Evolutionary conservation across 2,888 invertebrate species (phyloP), one percentile per base, ranked within the genome.

Genomic region (Ellobium chinense): DNA sequence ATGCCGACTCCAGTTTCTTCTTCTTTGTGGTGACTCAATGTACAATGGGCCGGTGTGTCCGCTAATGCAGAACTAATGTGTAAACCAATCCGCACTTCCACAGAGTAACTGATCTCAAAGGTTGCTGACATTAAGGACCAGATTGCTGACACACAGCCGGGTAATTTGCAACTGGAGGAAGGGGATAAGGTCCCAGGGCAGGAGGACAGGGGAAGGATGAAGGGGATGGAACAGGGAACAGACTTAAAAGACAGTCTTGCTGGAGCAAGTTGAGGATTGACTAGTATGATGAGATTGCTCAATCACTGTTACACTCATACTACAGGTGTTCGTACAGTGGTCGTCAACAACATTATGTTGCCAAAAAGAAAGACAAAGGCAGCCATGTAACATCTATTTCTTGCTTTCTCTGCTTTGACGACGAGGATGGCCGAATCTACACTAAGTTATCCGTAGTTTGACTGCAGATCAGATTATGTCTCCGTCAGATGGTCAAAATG

Each of bases 21-120:
- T 27, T 46, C 69, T 24, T n/a, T 12, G 31, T 31, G 36, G 72
- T 58, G 72, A 72, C 58, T 58, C 58, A 34, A 72, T 34, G 24
- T 56, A 24, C 58, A 36, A 29, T 29, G 27, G 58, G 72, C n/a
- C 24, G 58, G 72, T 36, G 72, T 58, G 36, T 36, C 24, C 27
- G 27, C 72, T 72, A 72, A 72, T 72, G 72, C 72, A 58, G 72
- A 72, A 72, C 72, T 72, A 72, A 72, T 72, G 72, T 72, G 72
- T 72, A 72, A 72, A 60, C 60, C 72, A 72, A 70, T 70, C 72
- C 36, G 12, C 24, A 46, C 46, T 46, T 7, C 18, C 7, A 46
- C 46, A 1, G n/a, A 24, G 58, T 60, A 74, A 31, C 74, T 31
- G 63, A 74, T 63, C 34, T 63, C n/a, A 39, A 63, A 63, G 74